Evolutionary conservation across 2,888 invertebrate species (phyloP).

Genomic region (Perizoma flavofasciatum): DNA sequence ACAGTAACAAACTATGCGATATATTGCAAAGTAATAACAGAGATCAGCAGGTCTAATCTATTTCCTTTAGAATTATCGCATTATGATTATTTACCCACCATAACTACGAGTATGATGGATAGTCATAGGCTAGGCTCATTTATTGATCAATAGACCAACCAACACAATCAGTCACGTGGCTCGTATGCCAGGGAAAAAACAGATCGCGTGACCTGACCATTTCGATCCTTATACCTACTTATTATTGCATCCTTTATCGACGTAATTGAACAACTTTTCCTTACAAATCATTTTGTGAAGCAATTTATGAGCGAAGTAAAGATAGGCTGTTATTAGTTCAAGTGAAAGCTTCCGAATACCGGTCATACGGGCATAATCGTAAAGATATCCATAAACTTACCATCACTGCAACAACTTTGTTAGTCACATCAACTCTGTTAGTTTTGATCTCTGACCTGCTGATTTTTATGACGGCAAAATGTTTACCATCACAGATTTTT

Average conservation of each 20-base stretch:
- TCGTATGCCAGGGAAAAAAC: conserved; percentile 42
- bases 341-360: no score
- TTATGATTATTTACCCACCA: conserved; percentile 22
- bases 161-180: conserved; percentile 61
- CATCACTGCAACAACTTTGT: conserved; percentile 3
- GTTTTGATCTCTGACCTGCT: conserved; percentile 6
- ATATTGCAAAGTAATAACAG: no score
- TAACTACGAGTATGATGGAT: conserved; percentile 26
- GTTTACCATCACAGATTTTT: not conserved
- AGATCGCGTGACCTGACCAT: conserved; percentile 35
- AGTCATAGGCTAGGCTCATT: conserved; percentile 48
- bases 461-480: conserved; percentile 7
- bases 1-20: no score
- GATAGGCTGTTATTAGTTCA: not conserved
- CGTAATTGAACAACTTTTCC: conserved; percentile 28
- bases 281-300: conserved; percentile 10
- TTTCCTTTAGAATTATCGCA: conserved; percentile 23
- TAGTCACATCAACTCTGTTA: conserved; percentile 7
- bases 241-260: conserved; percentile 31
- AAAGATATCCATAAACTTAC: conserved; percentile 12
- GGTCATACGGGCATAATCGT: no score
- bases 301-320: not conserved
- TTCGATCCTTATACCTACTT: conserved; percentile 21
- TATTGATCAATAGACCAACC: conserved; percentile 50
- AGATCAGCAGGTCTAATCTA: no score